These are phyloP conservation scores for Alcedo atthis DNA, from an alignment of 2,797 vertebrate genomes.

Conservation along the genomic window DNA sequence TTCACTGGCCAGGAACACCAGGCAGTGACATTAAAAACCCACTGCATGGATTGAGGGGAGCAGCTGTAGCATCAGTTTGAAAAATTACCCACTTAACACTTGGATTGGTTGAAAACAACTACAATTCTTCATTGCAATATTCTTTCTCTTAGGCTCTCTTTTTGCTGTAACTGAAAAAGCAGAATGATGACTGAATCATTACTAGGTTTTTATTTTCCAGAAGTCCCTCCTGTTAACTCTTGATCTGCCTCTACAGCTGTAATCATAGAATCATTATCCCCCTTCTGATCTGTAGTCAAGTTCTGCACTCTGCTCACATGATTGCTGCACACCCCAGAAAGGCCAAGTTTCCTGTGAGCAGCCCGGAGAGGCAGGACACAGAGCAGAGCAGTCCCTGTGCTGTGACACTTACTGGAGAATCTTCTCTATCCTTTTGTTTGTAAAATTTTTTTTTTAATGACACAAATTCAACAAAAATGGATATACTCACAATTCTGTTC, in stretches of 20 bases:
- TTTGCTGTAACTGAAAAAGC: not conserved
- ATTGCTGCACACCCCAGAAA: not conserved
- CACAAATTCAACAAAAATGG: not conserved
- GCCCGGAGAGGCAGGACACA: not conserved
- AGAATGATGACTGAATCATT: not conserved
- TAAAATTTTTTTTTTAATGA: not conserved
- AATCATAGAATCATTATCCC: not conserved
- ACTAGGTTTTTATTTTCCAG: not conserved
- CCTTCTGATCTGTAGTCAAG: not conserved
- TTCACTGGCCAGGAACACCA: not conserved
- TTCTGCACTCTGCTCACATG: not conserved
- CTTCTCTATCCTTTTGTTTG: not conserved
- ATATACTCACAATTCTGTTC: constrained; percentile 74
- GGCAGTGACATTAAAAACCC: not conserved
- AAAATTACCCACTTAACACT: not conserved
- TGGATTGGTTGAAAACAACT: not conserved
- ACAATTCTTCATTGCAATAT: not conserved
- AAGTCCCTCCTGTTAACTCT: not conserved
- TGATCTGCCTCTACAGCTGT: not conserved
- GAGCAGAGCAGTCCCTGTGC: not conserved
- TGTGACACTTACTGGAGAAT: not conserved
- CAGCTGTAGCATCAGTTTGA: not conserved
- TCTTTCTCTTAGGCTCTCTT: not conserved
- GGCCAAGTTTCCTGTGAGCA: not conserved
- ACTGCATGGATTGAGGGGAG: not conserved